Evolutionary conservation across 1,140 invertebrate genomes (phyloP).

Genomic region (Drosophila mayri): DNA sequence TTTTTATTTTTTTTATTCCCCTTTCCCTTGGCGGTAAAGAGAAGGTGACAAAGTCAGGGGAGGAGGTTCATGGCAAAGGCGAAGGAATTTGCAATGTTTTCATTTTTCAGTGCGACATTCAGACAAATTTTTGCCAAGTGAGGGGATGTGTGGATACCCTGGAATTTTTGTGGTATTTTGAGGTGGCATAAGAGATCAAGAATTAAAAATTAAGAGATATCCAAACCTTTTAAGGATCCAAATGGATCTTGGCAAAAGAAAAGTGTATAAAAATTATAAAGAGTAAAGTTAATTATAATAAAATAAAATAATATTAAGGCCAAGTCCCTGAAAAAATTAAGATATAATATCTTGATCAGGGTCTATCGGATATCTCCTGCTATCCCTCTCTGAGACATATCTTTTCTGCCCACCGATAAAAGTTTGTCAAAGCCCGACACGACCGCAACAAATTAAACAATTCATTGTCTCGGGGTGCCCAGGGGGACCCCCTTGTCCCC

Average conservation of each 20-base stretch:
- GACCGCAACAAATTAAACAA: constrained; percentile 66
- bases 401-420: constrained; percentile 30
- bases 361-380: constrained; percentile 1
- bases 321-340: not conserved
- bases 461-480: constrained; percentile 59
- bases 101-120: constrained; percentile 62
- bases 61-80: constrained; percentile 29
- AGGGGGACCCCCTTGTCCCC: constrained; percentile 2
- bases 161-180: not conserved
- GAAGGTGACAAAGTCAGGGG: constrained; percentile 10
- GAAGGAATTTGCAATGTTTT: constrained; percentile 64
- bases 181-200: not conserved
- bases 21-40: constrained; percentile 9
- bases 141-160: constrained; percentile 8
- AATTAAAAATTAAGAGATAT: not conserved
- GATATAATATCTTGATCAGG: not conserved
- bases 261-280: not conserved
- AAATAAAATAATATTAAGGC: not conserved
- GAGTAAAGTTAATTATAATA: not conserved
- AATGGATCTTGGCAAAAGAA: no score
- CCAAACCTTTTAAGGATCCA: no score
- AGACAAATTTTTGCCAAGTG: constrained; percentile 16
- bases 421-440: constrained; percentile 44
- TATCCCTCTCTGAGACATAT: not conserved
- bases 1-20: constrained; percentile 2